These are phyloP conservation scores for Varanus komodoensis DNA, from an alignment of 2,113 vertebrate genomes.

Conservation along the genomic window DNA sequence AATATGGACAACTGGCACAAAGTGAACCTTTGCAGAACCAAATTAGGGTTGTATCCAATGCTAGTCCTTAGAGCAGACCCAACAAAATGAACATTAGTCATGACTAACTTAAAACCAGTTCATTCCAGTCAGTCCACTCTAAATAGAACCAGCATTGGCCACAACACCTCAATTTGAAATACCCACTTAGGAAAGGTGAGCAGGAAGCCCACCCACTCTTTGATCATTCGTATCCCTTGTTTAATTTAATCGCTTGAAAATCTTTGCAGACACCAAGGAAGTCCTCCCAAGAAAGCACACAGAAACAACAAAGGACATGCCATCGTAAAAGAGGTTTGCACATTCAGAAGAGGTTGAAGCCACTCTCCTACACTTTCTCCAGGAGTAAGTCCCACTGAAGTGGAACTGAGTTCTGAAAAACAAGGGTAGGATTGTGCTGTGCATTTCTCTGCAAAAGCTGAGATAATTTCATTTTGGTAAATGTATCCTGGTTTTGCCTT, in stretches of 20 bases:
- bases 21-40: too few species aligned
- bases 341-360: background rate
- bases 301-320: background rate
- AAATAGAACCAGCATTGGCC: background rate
- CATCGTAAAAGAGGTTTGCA: background rate
- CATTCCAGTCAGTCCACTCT: too few species aligned
- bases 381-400: background rate
- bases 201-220: background rate
- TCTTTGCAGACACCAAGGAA: background rate
- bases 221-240: background rate
- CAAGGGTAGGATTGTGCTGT: background rate
- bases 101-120: too few species aligned
- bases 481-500: background rate
- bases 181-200: background rate
- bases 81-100: too few species aligned
- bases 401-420: background rate
- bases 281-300: background rate
- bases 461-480: background rate
- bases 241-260: background rate
- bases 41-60: too few species aligned
- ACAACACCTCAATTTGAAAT: background rate
- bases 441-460: background rate
- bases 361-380: background rate
- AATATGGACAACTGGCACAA: background rate
- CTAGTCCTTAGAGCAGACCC: too few species aligned